Evolutionary conservation across 2,797 vertebrate species (phyloP).

Genomic region (Lemur catta): DNA sequence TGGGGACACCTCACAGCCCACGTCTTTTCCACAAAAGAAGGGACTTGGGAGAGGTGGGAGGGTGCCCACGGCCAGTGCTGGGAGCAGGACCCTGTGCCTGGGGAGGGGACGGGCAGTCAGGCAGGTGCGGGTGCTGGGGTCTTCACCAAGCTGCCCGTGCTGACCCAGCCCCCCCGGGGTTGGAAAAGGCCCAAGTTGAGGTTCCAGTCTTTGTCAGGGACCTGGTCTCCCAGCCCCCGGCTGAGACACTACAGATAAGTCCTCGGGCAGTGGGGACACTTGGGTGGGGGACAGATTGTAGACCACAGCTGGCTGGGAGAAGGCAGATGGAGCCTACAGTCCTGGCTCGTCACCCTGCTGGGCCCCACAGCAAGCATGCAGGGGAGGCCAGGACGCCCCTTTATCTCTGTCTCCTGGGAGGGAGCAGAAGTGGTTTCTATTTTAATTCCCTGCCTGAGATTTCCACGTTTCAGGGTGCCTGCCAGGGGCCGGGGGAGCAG

Average conservation of each 20-base stretch:
- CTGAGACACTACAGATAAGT: fast-evolving
- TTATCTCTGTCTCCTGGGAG: constrained; percentile 47
- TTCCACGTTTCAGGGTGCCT: background rate
- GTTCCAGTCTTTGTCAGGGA: background rate
- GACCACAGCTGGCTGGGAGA: background rate
- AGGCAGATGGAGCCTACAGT: no score
- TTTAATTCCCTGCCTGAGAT: constrained; percentile 39
- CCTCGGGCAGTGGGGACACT: background rate
- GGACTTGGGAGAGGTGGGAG: background rate
- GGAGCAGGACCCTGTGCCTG: background rate
- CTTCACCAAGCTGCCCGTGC: no score
- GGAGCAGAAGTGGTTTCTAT: constrained; percentile 58
- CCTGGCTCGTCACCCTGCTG: background rate
- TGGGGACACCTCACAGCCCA: background rate
- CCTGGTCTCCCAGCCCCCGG: background rate
- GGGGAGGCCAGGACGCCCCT: background rate
- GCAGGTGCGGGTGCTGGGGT: background rate
- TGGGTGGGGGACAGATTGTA: background rate
- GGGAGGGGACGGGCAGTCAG: background rate
- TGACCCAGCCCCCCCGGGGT: background rate
- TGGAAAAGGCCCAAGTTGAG: background rate
- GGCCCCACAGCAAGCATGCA: background rate
- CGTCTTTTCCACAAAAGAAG: background rate
- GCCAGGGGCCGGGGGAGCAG: background rate
- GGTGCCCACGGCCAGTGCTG: background rate